Evolutionary conservation across 1,140 invertebrate genomes (phyloP), one percentile per base, ranked within the genome.

Genomic region (Cydia strobilella): DNA sequence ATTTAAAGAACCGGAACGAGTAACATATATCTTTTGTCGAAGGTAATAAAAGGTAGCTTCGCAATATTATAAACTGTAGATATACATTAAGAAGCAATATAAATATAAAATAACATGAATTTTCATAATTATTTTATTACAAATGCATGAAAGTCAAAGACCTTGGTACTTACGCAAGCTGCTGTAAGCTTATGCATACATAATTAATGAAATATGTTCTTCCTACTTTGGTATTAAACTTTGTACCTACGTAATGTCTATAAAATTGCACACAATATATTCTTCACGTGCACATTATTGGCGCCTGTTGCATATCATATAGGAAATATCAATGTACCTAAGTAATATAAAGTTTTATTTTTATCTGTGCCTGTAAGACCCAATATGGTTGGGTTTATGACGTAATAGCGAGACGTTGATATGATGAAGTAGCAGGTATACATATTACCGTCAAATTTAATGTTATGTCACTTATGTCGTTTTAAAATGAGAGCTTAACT

Each of bases 161-260:
- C 54, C 54, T 59, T 59, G 54, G 54, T 59, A 59, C 3, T 23
- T 10, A 23, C 20, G 54, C 20, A 59, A 59, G 20, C 54, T 59
- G 20, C 18, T 59, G 54, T 59, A 54, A 54, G 20, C 54, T 10
- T 54, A 45, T 59, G 54, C 54, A 59, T 59, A n/a, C 54, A 23
- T 59, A 59, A 59, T 59, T 59, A 59, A 59, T 59, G 54, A 59
- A 59, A 23, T 59, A 23, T 59, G 54, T 59, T 59, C 51, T 59
- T 59, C 54, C 20, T 59, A 59, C 54, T 59, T 59, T 27, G 2
- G 54, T 23, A 59, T 18, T 10, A 23, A 59, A 23, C 12, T 59
- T 9, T 59, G 5, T 59, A 59, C 54, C 3, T n/a, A 51, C n/a
- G 5, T 54, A 54, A 54, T 59, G 18, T n/a, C 51, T 54, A 18